These are phyloP conservation scores for Diachasma alloeum DNA, from an alignment of 1,140 invertebrate genomes.

Conservation along the genomic window DNA sequence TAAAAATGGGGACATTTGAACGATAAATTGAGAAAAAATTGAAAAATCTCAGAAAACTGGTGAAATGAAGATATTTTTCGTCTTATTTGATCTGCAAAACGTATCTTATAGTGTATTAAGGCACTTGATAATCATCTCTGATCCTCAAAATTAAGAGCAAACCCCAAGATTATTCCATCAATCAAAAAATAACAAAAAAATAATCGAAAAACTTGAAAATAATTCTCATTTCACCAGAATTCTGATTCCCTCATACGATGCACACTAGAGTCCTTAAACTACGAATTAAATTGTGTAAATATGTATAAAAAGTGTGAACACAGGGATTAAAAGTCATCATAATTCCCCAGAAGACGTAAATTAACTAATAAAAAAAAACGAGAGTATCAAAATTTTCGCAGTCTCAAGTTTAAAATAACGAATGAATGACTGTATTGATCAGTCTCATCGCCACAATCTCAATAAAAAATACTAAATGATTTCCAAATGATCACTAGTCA, in stretches of 20 bases:
- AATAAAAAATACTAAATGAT: not conserved
- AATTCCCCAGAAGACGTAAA: not conserved
- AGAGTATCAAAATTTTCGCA: not conserved
- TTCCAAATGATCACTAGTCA: not conserved
- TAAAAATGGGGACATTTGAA: slow-evolving; percentile 1
- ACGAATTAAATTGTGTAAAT: not conserved
- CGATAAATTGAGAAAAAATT: not conserved
- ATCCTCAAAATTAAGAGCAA: not conserved
- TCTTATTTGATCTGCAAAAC: no score
- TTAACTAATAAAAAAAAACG: not conserved
- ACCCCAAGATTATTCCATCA: not conserved
- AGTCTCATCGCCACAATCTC: not conserved
- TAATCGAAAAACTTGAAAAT: not conserved
- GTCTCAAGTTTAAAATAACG: not conserved
- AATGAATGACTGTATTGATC: not conserved
- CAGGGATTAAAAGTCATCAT: not conserved
- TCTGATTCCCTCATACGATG: not conserved
- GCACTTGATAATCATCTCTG: not conserved
- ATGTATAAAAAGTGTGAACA: not conserved
- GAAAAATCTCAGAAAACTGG: not conserved
- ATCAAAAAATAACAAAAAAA: not conserved
- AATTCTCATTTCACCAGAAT: not conserved
- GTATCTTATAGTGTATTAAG: not conserved
- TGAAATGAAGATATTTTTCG: not conserved
- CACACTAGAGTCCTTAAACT: not conserved